Evolutionary conservation across 92 coral and sea anemone species (phyloP).

Genomic region (Metridium senile): DNA sequence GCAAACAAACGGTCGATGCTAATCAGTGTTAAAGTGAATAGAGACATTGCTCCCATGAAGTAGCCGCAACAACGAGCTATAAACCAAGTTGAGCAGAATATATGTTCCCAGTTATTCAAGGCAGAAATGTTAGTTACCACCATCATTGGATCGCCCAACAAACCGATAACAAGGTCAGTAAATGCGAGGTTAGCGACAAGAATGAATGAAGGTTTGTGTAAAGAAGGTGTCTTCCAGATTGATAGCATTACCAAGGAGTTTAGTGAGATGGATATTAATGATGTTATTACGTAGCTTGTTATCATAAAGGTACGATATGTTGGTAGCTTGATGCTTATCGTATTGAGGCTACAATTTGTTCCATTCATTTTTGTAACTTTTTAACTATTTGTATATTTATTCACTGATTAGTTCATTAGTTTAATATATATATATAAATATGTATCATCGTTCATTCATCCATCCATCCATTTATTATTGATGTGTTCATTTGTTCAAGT

Average conservation of each 20-base stretch:
- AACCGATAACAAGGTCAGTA: conserved; percentile 6
- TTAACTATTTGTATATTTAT: background rate
- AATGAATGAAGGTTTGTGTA: conserved; percentile 12
- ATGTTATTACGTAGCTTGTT: background rate
- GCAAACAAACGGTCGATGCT: conserved; percentile 25
- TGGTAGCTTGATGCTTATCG: conserved; percentile 14
- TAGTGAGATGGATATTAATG: background rate
- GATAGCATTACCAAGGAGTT: background rate
- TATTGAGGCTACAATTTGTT: background rate
- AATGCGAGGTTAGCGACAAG: conserved; percentile 13
- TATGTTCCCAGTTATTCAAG: background rate
- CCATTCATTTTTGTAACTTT: background rate
- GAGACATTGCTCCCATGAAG: conserved; percentile 20
- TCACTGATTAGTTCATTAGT: too few relatives aligned
- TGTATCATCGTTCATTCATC: too few relatives aligned
- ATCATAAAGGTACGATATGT: conserved; percentile 2
- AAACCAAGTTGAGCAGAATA: conserved; percentile 13
- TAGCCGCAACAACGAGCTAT: background rate
- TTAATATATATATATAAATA: too few relatives aligned
- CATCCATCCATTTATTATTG: too few relatives aligned
- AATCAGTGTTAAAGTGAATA: conserved; percentile 11
- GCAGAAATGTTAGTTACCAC: conserved; percentile 4
- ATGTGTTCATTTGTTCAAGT: too few relatives aligned
- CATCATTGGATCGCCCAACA: conserved; percentile 16
- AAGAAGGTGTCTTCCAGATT: conserved; percentile 14